Percentiles rank a stretch among this genome's conserved stretches.
Conservation (phyloP, 92 coral and sea anemone species). For the Porites divaricata region DNA sequence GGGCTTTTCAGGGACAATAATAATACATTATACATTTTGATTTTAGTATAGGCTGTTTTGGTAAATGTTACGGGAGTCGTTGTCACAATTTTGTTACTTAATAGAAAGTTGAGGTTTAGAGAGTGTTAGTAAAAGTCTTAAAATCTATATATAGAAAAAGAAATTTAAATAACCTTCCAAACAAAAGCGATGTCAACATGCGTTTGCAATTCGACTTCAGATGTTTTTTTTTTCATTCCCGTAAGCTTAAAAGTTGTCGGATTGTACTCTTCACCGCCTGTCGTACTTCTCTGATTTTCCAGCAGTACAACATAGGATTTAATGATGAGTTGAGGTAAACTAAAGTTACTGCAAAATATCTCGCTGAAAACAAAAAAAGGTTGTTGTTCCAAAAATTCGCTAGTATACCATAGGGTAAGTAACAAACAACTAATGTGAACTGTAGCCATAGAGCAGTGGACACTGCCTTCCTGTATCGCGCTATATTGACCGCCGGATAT, state of each 20-base stretch:
- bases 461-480: constrained; percentile 31
- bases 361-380: background rate
- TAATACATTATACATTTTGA: too few relatives aligned
- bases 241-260: background rate
- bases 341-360: background rate
- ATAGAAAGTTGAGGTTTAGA: too few relatives aligned
- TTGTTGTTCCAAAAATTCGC: background rate
- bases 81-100: too few relatives aligned
- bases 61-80: too few relatives aligned
- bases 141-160: too few relatives aligned
- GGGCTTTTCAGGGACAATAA: too few relatives aligned
- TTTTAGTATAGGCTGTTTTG: too few relatives aligned
- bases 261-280: constrained; percentile 7
- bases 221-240: background rate
- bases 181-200: too few relatives aligned
- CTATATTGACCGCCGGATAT: background rate
- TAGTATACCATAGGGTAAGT: constrained; percentile 9
- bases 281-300: constrained; percentile 35
- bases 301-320: constrained; percentile 30
- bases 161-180: too few relatives aligned
- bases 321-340: constrained; percentile 11
- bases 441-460: constrained; percentile 26
- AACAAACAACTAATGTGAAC: constrained; percentile 17
- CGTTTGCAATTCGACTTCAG: background rate
- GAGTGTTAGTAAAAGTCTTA: too few relatives aligned